Conservation (phyloP, 1,140 invertebrate genomes). For the Drosophila lini region DNA sequence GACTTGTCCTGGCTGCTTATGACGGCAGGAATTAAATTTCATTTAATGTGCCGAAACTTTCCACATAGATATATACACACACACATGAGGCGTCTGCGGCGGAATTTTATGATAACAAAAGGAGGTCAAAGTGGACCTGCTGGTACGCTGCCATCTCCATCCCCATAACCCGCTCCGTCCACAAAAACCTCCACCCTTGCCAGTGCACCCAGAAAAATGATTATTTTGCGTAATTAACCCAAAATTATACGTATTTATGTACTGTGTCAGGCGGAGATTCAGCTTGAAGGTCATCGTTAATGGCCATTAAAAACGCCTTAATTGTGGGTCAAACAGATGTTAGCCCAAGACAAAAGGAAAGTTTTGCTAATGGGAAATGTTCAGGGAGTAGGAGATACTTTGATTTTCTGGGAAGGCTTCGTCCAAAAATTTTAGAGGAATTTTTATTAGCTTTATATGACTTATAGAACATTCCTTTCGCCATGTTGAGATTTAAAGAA, state of each 20-base stretch:
- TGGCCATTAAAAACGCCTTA: constrained; percentile 55
- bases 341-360: constrained; percentile 36
- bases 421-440: neutral
- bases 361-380: constrained; percentile 36
- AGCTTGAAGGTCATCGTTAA: constrained; percentile 57
- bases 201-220: constrained; percentile 54
- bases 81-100: constrained; percentile 60
- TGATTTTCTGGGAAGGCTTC: neutral
- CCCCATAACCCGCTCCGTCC: neutral
- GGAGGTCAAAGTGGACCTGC: constrained; percentile 67
- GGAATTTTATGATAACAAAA: constrained; percentile 78
- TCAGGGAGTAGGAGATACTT: neutral
- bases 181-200: constrained; percentile 6
- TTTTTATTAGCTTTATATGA: neutral
- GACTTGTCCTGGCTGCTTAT: constrained; percentile 62
- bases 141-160: constrained; percentile 19
- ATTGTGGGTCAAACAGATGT: constrained; percentile 49
- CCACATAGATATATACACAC: constrained; percentile 42
- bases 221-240: constrained; percentile 76
- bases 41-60: constrained; percentile 80
- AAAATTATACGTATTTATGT: constrained; percentile 72
- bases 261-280: constrained; percentile 48
- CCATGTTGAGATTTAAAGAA: neutral
- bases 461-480: neutral
- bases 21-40: constrained; percentile 78